Percentiles rank a stretch among this genome's conserved stretches.
Evolutionary conservation across 2,113 vertebrate genomes (phyloP).

Genomic region (Nerophis ophidion): DNA sequence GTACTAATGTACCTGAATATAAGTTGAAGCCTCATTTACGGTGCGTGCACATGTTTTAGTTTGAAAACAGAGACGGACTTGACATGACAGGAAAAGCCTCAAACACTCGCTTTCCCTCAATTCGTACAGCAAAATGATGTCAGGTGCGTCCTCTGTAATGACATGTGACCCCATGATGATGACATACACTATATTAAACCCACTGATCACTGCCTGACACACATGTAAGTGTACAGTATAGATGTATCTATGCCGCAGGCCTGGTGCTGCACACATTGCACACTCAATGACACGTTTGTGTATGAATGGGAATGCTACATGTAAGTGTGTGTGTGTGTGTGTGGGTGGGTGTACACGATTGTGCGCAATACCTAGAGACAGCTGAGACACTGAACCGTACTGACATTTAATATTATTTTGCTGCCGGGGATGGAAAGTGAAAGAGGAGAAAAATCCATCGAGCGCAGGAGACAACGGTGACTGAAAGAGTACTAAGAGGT

Average conservation of each 20-base stretch:
- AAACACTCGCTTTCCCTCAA: no score
- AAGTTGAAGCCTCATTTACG: constrained; percentile 1
- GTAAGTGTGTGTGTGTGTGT: background rate
- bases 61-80: no score
- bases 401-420: constrained; percentile 59
- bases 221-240: background rate
- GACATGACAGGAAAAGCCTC: background rate
- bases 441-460: constrained; percentile 60
- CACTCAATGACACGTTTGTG: background rate
- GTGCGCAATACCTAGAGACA: constrained; percentile 26
- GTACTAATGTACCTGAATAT: constrained; percentile 6
- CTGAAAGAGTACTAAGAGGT: constrained; percentile 42
- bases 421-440: constrained; percentile 51
- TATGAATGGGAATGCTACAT: background rate
- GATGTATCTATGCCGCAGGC: constrained; percentile 22
- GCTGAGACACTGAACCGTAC: constrained; percentile 51
- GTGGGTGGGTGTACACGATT: background rate
- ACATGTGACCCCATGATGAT: constrained; percentile 48
- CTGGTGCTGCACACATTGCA: constrained; percentile 2
- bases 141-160: constrained; percentile 3
- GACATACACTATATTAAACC: constrained; percentile 44
- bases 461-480: constrained; percentile 37
- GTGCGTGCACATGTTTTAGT: background rate
- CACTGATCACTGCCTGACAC: constrained; percentile 45
- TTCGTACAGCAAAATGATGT: background rate